Conservation (phyloP, 2,888 invertebrate genomes). For the Eumerus sabulonum region DNA sequence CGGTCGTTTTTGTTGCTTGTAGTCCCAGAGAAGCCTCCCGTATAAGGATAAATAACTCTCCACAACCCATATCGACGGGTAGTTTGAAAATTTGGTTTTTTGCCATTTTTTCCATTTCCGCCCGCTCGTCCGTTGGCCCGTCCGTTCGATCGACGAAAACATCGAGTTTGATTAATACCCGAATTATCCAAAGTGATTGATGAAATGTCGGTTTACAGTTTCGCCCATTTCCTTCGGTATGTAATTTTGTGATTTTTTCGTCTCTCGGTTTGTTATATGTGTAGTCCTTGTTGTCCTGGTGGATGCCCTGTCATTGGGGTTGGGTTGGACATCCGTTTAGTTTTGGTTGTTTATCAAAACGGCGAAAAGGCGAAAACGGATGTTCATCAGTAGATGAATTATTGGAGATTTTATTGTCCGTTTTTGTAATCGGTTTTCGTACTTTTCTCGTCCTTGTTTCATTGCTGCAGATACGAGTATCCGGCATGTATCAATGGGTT, state of each 20-base stretch:
- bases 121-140: slow-evolving; percentile 36
- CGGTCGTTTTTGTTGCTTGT: too few species aligned
- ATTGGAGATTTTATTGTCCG: slow-evolving; percentile 63
- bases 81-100: slow-evolving; percentile 48
- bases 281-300: slow-evolving; percentile 9
- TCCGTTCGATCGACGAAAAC: slow-evolving; percentile 48
- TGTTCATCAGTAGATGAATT: slow-evolving; percentile 66
- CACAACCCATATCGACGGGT: slow-evolving; percentile 5
- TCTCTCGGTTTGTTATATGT: slow-evolving; percentile 25
- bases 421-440: slow-evolving; percentile 32
- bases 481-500: too few species aligned
- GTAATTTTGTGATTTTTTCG: slow-evolving; percentile 46
- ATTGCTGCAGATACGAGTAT: slow-evolving; percentile 5
- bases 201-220: slow-evolving; percentile 71
- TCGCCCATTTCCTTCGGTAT: slow-evolving; percentile 58
- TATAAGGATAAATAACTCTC: slow-evolving; percentile 45
- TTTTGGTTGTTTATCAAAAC: slow-evolving; percentile 58
- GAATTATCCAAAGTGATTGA: slow-evolving; percentile 71
- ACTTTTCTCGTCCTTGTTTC: slow-evolving; percentile 6
- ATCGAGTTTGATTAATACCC: slow-evolving; percentile 72
- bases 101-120: too few species aligned
- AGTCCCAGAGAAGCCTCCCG: slow-evolving; percentile 1
- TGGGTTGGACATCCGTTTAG: background rate
- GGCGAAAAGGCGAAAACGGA: slow-evolving; percentile 53
- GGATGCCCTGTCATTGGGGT: background rate